These are phyloP conservation scores for Pseudomugil gertrudae DNA, from an alignment of 2,797 vertebrate genomes.

Conservation along the genomic window DNA sequence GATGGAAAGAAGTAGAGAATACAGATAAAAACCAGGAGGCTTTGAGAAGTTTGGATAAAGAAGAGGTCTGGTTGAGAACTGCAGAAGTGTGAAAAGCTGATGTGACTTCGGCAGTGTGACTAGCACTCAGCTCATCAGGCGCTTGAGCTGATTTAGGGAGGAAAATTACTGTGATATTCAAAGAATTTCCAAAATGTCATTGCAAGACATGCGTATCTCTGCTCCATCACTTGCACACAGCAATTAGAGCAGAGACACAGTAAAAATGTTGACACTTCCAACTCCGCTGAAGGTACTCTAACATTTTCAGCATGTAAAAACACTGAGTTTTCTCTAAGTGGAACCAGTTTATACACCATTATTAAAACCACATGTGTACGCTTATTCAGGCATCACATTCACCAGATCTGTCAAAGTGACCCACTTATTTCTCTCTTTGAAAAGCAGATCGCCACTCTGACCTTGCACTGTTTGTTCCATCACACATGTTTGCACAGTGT, in stretches of 20 bases:
- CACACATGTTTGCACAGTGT: background rate
- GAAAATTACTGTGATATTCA: slow-evolving; percentile 2
- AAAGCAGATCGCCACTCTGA: slow-evolving; percentile 36
- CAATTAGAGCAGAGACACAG: background rate
- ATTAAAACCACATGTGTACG: slow-evolving; percentile 34
- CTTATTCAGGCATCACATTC: slow-evolving; percentile 51
- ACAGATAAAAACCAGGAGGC: slow-evolving; percentile 23
- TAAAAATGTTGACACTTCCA: background rate
- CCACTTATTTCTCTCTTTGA: slow-evolving; percentile 20
- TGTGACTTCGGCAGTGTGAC: slow-evolving; percentile 15
- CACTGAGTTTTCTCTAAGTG: slow-evolving; percentile 6
- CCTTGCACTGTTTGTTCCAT: slow-evolving; percentile 38
- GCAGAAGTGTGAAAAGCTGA: slow-evolving; percentile 20
- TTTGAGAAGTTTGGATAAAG: slow-evolving; percentile 19
- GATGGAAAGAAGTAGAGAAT: slow-evolving; percentile 20
- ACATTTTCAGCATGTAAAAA: slow-evolving; percentile 16
- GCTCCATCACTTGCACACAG: background rate
- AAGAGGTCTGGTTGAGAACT: background rate
- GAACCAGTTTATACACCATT: slow-evolving; percentile 33
- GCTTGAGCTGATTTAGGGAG: slow-evolving; percentile 6
- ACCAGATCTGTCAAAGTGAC: slow-evolving; percentile 45
- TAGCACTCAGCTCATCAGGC: slow-evolving; percentile 22
- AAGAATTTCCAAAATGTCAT: background rate
- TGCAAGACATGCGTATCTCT: slow-evolving; percentile 4
- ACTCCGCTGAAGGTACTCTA: background rate